Conservation (phyloP, 1,140 invertebrate species). For the Metaphire vulgaris region DNA sequence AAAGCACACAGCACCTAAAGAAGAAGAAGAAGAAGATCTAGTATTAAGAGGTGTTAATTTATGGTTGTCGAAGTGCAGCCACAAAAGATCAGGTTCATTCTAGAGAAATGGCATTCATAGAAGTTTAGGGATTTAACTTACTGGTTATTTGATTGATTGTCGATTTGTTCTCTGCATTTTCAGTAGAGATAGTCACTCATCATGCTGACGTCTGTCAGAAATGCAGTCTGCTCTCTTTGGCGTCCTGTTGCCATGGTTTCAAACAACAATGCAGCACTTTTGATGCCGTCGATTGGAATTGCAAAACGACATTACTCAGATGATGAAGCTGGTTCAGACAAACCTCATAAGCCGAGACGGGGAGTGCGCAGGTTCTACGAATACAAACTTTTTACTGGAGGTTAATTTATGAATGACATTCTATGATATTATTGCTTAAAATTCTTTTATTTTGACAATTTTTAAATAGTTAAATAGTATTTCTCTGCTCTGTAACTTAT, state of each 20-base stretch:
- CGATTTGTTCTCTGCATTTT: too few relatives aligned
- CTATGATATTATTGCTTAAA: too few relatives aligned
- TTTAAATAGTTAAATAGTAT: neutral
- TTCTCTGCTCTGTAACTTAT: too few relatives aligned
- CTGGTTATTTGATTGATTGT: too few relatives aligned
- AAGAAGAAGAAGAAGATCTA: too few relatives aligned
- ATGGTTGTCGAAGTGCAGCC: too few relatives aligned
- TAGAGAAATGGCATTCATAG: too few relatives aligned
- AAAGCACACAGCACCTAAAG: too few relatives aligned
- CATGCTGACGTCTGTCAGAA: neutral
- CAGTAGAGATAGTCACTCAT: too few relatives aligned
- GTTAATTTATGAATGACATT: neutral
- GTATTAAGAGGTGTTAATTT: too few relatives aligned
- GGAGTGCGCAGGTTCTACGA: constrained; percentile 16
- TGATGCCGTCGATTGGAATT: neutral
- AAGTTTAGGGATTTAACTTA: too few relatives aligned
- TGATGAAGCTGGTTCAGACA: neutral
- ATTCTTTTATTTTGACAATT: neutral
- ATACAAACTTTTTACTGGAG: neutral
- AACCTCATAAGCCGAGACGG: neutral
- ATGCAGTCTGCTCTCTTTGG: neutral
- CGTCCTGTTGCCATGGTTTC: neutral
- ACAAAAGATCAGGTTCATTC: too few relatives aligned
- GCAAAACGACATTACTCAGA: constrained; percentile 7
- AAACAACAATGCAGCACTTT: neutral